These are phyloP conservation scores for Clarias pachynema DNA, from an alignment of 2,797 vertebrate species.

Conservation along the genomic window DNA sequence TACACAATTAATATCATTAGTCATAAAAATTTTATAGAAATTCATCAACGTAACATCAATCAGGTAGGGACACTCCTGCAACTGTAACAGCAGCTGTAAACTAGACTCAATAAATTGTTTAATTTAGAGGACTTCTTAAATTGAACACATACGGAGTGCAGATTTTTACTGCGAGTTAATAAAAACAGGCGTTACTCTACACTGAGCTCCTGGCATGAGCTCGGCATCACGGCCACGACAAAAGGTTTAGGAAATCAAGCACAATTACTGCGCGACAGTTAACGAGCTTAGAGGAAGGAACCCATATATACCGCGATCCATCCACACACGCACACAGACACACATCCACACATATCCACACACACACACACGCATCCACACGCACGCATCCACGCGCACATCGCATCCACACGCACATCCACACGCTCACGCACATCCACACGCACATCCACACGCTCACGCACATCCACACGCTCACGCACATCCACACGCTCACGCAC, in stretches of 20 bases:
- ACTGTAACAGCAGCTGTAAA: conserved; percentile 36
- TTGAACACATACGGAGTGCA: conserved; percentile 35
- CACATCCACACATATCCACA: no score
- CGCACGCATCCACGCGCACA: no score
- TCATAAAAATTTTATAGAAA: background rate
- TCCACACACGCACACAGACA: no score
- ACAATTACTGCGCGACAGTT: background rate
- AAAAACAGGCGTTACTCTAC: conserved; percentile 52
- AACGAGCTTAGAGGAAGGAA: background rate
- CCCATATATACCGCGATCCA: background rate
- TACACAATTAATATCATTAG: background rate
- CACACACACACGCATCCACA: no score
- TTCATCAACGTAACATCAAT: background rate
- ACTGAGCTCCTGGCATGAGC: conserved; percentile 53
- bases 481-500: no score
- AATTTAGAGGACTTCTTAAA: conserved; percentile 45
- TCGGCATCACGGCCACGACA: background rate
- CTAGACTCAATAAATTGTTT: conserved; percentile 50
- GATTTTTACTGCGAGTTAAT: conserved; percentile 57
- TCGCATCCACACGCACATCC: no score
- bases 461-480: no score
- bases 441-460: no score
- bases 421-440: no score
- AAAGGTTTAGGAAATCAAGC: conserved; percentile 21
- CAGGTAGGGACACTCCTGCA: background rate